Base-by-base conservation (phyloP, 2,888 invertebrate genomes). In the Pterostichus madidus region DNA sequence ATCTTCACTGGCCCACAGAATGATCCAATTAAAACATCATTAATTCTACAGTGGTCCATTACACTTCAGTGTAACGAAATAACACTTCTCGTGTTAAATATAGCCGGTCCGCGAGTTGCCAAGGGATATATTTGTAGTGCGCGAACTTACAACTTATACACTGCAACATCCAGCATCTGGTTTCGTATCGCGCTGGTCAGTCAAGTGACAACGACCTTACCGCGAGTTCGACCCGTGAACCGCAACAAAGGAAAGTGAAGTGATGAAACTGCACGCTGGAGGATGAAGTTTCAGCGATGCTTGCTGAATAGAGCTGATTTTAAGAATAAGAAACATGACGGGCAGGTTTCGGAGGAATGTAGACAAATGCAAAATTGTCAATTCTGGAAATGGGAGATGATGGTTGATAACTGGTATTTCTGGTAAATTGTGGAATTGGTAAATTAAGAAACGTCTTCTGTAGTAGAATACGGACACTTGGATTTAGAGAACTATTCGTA, bases 131-230 rank as follows among this genome's bases (percentile, higher is more conserved):
- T 64, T 32, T 64, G 64, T 31, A 35, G 35, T 32, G 32, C 24
- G 8, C 31, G 61, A 17, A 24, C 11, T n/a, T 32, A 17, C 56
- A 32, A n/a, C 32, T 6, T 8, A n/a, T 10, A 3, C 61, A 5
- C 5, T 32, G 61, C 35, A 59, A 59, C 59, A 17, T 24, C 59
- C 64, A 59, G 17, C 59, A 17, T 24, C 59, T 59, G 59, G 24
- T 10, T 24, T 31, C n/a, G n/a, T 7, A 24, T 24, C 24, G 24
- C 24, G 24, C 64, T 32, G 64, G 49, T 49, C 49, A 59, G 59
- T 31, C 24, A 31, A 59, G 64, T 64, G 64, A 64, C 64, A 64
- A 64, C 64, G 64, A 64, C 64, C 64, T 64, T 13, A 32, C 64
- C n/a, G 15, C 13, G 53, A 59, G 5, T 11, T 31, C 31, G 11